phyloP scores from a whole-genome alignment of 1,140 invertebrate species.

The Bilobella aurantiaca region DNA sequence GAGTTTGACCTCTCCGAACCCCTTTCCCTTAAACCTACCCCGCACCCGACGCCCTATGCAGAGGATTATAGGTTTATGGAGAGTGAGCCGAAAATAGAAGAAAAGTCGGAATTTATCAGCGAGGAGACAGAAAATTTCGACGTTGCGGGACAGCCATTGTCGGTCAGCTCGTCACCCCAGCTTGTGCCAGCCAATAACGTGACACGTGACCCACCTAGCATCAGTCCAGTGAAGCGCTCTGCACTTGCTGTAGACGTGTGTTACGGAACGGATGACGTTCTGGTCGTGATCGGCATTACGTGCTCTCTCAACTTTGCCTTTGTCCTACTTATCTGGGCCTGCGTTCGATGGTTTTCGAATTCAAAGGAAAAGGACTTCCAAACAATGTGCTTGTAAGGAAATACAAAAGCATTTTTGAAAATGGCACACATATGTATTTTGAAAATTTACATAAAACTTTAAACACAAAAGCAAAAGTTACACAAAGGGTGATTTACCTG shows the following conservation, averaged over 20 bases:
- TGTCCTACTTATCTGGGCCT: conserved; percentile 29
- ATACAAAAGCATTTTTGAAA: too few relatives aligned
- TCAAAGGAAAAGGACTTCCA: conserved; percentile 30
- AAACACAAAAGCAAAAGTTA: too few relatives aligned
- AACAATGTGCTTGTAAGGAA: too few relatives aligned
- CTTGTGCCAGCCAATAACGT: background rate
- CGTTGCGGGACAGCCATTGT: background rate
- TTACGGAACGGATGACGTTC: conserved; percentile 32
- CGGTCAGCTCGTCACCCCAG: background rate
- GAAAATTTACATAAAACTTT: too few relatives aligned
- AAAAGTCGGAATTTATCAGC: background rate
- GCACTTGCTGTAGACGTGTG: conserved; percentile 20
- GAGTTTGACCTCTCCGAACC: background rate
- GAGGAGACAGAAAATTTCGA: background rate
- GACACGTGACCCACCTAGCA: background rate
- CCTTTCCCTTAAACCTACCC: background rate
- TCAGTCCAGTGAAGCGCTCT: conserved; percentile 11
- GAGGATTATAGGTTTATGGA: background rate
- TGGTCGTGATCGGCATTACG: conserved; percentile 33
- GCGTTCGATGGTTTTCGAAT: conserved; percentile 29
- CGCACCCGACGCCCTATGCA: background rate
- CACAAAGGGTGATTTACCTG: too few relatives aligned
- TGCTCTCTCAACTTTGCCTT: conserved; percentile 33
- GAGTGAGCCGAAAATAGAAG: background rate
- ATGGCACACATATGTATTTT: too few relatives aligned